Base-by-base conservation (phyloP, 2,888 invertebrate species). In the Sarcophaga rosellei region DNA sequence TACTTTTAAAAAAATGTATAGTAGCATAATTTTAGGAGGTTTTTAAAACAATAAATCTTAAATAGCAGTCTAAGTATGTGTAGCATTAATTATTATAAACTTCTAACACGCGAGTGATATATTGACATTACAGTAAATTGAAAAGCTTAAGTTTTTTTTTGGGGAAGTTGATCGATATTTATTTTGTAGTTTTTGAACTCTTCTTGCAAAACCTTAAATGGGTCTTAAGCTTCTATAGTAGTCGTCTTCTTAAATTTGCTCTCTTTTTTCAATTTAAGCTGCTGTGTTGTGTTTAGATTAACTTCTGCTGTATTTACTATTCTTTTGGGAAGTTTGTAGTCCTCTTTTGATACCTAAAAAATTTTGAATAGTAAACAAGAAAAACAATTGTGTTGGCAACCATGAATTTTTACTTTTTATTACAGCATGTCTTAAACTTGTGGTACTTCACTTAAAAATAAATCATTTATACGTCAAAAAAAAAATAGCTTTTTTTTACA, bases 121-220 rank as follows among this genome's bases (percentile, higher is more conserved):
- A 86, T 86, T 86, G 86, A 86, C 86, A 84, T 86, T 80, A 72
- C 61, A 68, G 78, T 66, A 70, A 79, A 35, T 25, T 25, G 74
- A 70, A 57, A 82, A 78, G 17, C 20, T 25, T 62, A 15, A 25
- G 44, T 44, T 20, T 62, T 35, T 17, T 21, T 6, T 17, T 10
- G 21, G 63, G 59, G 69, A 70, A 73, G 57, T 68, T 17, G 47
- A 63, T 77, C 5, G 12, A 4, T 53, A 53, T 12, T 53, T 53
- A 17, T 15, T 12, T 53, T 17, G 53, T 62, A 69, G 15, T 12
- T 75, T 11, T 20, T 61, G 72, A 66, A 66, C 62, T 82, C 76
- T 61, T 82, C 76, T 61, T 53, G 20, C 53, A 15, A 20, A 61
- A 45, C n/a, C 15, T 53, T 53, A 53, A 69, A 5, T 44, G 11